A percentile compares a stretch with the other conserved stretches of the same genome.
Evolutionary conservation across 2,888 invertebrate species (phyloP).

Genomic region (Phasia obesa): DNA sequence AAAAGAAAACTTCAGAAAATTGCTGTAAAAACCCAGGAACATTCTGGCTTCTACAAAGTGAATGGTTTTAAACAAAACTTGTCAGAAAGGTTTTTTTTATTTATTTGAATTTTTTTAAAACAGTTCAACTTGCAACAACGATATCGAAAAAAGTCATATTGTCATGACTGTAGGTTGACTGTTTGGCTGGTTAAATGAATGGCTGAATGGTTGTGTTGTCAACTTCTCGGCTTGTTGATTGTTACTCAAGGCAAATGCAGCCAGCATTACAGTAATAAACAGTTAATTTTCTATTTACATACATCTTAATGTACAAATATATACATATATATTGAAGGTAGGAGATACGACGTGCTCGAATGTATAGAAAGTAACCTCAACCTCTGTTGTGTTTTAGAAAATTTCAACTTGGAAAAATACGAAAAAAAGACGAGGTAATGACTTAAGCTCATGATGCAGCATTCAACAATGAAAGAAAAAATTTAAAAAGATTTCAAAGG

Average conservation of each 20-base stretch:
- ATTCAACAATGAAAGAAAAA: slow-evolving; percentile 2
- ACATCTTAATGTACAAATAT: slow-evolving; percentile 33
- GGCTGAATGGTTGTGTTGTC: slow-evolving; percentile 40
- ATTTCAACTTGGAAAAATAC: slow-evolving; percentile 32
- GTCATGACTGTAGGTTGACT: slow-evolving; percentile 55
- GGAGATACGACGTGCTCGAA: not conserved
- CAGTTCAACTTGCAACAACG: slow-evolving; percentile 36
- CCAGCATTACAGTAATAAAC: slow-evolving; percentile 53
- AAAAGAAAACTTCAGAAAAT: slow-evolving; percentile 29
- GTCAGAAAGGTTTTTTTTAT: slow-evolving; percentile 52
- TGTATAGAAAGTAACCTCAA: slow-evolving; percentile 58
- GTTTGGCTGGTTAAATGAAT: slow-evolving; percentile 25
- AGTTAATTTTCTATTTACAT: slow-evolving; percentile 66
- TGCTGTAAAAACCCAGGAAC: slow-evolving; percentile 8
- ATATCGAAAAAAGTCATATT: slow-evolving; percentile 28
- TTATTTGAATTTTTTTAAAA: not conserved
- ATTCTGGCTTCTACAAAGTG: slow-evolving; percentile 15
- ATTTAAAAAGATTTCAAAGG: not conserved
- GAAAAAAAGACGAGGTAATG: slow-evolving; percentile 7
- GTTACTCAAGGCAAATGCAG: slow-evolving; percentile 60
- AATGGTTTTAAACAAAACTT: slow-evolving; percentile 52
- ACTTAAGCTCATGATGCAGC: slow-evolving; percentile 38
- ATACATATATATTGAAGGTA: slow-evolving; percentile 30
- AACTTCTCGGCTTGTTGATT: slow-evolving; percentile 43
- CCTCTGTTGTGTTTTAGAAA: slow-evolving; percentile 10